Evolutionary conservation across 2,113 vertebrate genomes (phyloP), one percentile per base, ranked within the genome.

Genomic region (Corapipo altera): DNA sequence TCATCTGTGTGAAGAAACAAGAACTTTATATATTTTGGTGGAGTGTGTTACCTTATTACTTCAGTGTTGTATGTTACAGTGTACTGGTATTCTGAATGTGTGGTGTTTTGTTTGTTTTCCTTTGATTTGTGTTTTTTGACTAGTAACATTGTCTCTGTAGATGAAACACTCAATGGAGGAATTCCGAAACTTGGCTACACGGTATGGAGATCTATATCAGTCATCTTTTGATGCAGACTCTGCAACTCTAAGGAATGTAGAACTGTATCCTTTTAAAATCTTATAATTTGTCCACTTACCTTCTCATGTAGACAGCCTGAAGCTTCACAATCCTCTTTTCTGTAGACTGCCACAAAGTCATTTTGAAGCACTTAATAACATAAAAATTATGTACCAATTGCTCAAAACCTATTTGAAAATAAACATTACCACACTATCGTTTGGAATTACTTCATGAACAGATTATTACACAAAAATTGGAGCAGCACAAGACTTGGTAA

Each of bases 81-180:
- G 16, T 10, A n/a, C n/a, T 62, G 51, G 18, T 82, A 33, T 91
- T 30, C 41, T 82, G 37, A 30, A 41, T 71, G 19, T 48, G 9
- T 43, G 33, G 15, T 5, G 3, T n/a, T 81, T 71, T 18, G 35
- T 76, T 94, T 72, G 24, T 9, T 86, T 55, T 61, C 17, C 6
- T 46, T 65, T 37, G 72, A 1, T 72, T 69, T 49, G 13, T 8
- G 44, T 28, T 95, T n/a, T n/a, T 88, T 94, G 7, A 33, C 30
- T 37, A 30, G 11, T 83, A 35, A 37, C 30, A 4, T 76, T 88
- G 59, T 82, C 43, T 87, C 48, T 83, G 16, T 88, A 99, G 99
- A 99, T 99, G 99, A 99, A 99, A 61, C 98, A 99, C 23, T 99
- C 98, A 27, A 99, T 99, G 99, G 99, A 99, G 69, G 99, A 99